These are phyloP conservation scores for Pheosia gnoma DNA, from an alignment of 2,888 invertebrate species.

Conservation along the genomic window DNA sequence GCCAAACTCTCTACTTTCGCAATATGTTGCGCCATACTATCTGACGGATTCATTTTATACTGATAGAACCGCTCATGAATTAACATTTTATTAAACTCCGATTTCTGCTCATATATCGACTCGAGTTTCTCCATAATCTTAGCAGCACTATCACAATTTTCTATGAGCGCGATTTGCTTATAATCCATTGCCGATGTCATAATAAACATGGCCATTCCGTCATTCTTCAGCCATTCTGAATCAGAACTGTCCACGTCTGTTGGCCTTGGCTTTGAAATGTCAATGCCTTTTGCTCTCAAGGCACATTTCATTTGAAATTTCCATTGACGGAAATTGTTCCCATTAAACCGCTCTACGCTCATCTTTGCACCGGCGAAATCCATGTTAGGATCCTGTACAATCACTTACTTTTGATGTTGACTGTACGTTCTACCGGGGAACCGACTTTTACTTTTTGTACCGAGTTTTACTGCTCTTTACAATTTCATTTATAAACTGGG, in stretches of 20 bases:
- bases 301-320: constrained; percentile 38
- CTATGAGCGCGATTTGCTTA: constrained; percentile 22
- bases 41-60: constrained; percentile 29
- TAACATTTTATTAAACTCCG: constrained; percentile 6
- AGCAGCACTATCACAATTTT: constrained; percentile 32
- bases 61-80: constrained; percentile 6
- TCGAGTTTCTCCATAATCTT: constrained; percentile 32
- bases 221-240: constrained; percentile 5
- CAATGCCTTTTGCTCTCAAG: constrained; percentile 26
- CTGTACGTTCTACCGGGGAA: too few species aligned
- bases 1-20: constrained; percentile 35
- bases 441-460: too few species aligned
- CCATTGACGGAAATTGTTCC: constrained; percentile 31
- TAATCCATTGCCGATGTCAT: constrained; percentile 26
- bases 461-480: too few species aligned
- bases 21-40: constrained; percentile 37
- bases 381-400: too few species aligned
- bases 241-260: background rate
- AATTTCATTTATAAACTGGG: too few species aligned
- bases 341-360: background rate
- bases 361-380: too few species aligned
- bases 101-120: constrained; percentile 11
- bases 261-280: constrained; percentile 12
- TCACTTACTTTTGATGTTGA: too few species aligned
- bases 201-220: constrained; percentile 9